A percentile compares a stretch with the other conserved stretches of the same genome.
Evolutionary conservation across 2,797 vertebrate species (phyloP).

Genomic region (Pogonophryne albipinna): DNA sequence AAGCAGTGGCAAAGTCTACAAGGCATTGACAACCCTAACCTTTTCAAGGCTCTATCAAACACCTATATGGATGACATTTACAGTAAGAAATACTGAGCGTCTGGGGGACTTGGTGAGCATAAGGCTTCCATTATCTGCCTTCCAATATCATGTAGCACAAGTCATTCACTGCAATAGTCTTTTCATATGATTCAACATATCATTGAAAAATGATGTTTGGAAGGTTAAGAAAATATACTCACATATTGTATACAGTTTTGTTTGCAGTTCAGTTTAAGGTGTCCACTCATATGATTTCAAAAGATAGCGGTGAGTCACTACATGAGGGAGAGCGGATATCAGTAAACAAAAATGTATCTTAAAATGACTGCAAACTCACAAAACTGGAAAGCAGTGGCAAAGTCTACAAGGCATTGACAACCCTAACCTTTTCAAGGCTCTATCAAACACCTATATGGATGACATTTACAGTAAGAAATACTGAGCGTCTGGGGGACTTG

Average conservation of each 20-base stretch:
- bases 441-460: constrained; percentile 2
- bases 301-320: constrained; percentile 21
- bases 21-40: not conserved
- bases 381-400: not conserved
- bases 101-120: not conserved
- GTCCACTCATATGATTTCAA: constrained; percentile 24
- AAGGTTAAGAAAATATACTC: no score
- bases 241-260: no score
- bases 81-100: not conserved
- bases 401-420: constrained; percentile 11
- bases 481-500: not conserved
- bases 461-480: constrained; percentile 23
- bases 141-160: not conserved
- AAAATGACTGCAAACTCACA: not conserved
- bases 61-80: constrained; percentile 25
- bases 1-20: constrained; percentile 7
- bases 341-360: constrained; percentile 23
- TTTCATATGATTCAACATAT: no score
- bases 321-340: constrained; percentile 3
- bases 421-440: not conserved
- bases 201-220: no score
- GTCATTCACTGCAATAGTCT: not conserved
- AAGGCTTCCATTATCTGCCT: not conserved
- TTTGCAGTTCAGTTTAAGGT: no score
- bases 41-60: not conserved